A percentile compares a stretch with the other conserved stretches of the same genome.
phyloP scores from a whole-genome alignment of 2,113 vertebrate species.

The Nesogale talazaci region DNA sequence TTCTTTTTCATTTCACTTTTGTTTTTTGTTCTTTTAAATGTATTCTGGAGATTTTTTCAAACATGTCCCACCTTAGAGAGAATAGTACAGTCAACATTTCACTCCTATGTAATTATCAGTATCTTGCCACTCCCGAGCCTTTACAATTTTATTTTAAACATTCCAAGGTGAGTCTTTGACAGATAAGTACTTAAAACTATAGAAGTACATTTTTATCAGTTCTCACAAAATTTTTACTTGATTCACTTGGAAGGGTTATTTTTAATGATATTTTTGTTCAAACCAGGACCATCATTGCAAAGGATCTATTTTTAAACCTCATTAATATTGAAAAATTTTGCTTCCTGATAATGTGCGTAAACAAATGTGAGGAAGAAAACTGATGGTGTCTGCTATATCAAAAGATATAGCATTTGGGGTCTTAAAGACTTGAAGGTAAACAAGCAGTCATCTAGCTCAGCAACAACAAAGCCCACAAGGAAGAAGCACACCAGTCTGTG shows the following conservation, averaged over 20 bases:
- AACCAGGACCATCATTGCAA: not conserved
- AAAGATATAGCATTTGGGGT: too few relatives aligned
- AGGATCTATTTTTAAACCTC: too few relatives aligned
- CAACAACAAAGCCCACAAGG: too few relatives aligned
- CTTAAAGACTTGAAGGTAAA: too few relatives aligned
- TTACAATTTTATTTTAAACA: not conserved
- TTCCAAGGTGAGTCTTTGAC: not conserved
- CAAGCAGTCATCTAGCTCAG: too few relatives aligned
- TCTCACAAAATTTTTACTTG: not conserved
- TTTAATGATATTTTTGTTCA: not conserved
- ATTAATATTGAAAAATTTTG: too few relatives aligned
- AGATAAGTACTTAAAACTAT: not conserved
- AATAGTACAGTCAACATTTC: too few relatives aligned
- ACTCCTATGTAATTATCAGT: not conserved
- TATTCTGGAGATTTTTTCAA: not conserved
- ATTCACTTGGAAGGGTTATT: not conserved
- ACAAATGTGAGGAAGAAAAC: too few relatives aligned
- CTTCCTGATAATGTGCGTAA: too few relatives aligned
- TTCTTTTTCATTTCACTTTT: constrained; percentile 28
- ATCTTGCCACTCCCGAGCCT: not conserved
- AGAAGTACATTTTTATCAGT: not conserved
- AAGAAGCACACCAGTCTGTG: too few relatives aligned
- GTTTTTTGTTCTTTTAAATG: not conserved
- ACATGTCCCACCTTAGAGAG: not conserved
- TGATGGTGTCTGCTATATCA: too few relatives aligned